Base-by-base conservation (phyloP, 2,888 invertebrate species). In the Physocephala rufipes region DNA sequence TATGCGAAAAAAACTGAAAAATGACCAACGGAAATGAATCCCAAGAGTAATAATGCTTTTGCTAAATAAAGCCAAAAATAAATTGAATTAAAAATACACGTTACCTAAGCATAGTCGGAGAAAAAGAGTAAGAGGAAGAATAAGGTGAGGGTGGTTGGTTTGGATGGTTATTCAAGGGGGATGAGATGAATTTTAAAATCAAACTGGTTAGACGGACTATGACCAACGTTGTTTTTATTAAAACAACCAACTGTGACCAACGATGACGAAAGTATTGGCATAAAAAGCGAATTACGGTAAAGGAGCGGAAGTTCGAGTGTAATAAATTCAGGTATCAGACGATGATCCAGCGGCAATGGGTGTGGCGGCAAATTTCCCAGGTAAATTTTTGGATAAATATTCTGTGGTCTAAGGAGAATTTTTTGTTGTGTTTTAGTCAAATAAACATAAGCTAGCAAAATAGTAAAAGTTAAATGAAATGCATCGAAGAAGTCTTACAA, bases 31-130 rank as follows among this genome's bases (percentile, higher is more conserved):
- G 76, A 75, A 75, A 75, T 81, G 80, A 83, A 83, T 83, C 83
- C 84, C 83, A 84, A 84, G 84, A 84, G 82, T 81, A 83, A 82
- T 84, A 83, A 84, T 84, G 81, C n/a, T n/a, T n/a, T n/a, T n/a
- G n/a, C 83, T 83, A 36, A 81, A 84, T 84, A 83, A 84, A 84
- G 84, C 82, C 82, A 83, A 81, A 84, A 84, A 84, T 83, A 83
- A 83, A 83, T 84, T 83, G 84, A 83, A 83, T 83, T 83, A 83
- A 84, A 84, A 84, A 83, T 82, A 79, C 78, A 51, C 59, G 47
- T 5, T 47, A 45, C 19, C 36, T 13, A 3, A 55, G 19, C 16
- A 45, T 19, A 45, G 24, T 13, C 16, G 21, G 24, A 59, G 49
- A 59, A 16, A n/a, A n/a, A n/a, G n/a, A n/a, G 30, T 26, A 16